Conservation (phyloP, 2,888 invertebrate genomes). For the Gymnoscelis rufifasciata region DNA sequence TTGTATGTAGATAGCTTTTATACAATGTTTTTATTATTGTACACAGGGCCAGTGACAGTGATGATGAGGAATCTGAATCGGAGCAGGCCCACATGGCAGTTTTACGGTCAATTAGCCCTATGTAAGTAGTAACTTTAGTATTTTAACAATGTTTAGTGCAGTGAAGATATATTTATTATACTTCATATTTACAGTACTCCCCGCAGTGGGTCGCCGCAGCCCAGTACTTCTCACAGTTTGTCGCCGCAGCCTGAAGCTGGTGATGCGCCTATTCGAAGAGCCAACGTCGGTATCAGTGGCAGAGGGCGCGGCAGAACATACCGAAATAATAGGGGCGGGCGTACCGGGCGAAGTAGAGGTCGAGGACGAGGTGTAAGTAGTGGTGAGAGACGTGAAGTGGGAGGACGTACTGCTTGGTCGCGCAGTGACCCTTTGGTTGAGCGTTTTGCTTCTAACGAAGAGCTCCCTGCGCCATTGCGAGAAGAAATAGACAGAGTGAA, state of each 20-base stretch:
- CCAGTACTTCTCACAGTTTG: background rate
- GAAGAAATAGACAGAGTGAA: background rate
- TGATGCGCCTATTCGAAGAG: background rate
- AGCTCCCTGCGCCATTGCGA: slow-evolving; percentile 2
- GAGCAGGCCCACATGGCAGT: background rate
- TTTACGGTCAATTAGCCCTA: background rate
- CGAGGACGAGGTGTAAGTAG: slow-evolving; percentile 2
- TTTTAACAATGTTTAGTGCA: background rate
- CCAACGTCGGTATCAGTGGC: background rate
- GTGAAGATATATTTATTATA: background rate
- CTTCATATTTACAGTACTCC: background rate
- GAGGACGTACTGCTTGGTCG: slow-evolving; percentile 3
- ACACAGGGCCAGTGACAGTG: background rate
- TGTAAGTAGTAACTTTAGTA: background rate
- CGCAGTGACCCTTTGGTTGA: background rate
- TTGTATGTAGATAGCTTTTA: background rate
- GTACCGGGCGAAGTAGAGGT: background rate
- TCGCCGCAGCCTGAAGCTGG: background rate
- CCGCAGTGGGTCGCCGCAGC: background rate
- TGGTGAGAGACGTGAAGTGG: background rate
- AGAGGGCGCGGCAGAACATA: background rate
- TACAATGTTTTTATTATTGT: background rate
- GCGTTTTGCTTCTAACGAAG: slow-evolving; percentile 2
- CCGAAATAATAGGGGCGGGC: background rate
- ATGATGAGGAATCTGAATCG: background rate